Conservation (phyloP, 2,888 invertebrate genomes). For the Chymomyza procnemis region DNA sequence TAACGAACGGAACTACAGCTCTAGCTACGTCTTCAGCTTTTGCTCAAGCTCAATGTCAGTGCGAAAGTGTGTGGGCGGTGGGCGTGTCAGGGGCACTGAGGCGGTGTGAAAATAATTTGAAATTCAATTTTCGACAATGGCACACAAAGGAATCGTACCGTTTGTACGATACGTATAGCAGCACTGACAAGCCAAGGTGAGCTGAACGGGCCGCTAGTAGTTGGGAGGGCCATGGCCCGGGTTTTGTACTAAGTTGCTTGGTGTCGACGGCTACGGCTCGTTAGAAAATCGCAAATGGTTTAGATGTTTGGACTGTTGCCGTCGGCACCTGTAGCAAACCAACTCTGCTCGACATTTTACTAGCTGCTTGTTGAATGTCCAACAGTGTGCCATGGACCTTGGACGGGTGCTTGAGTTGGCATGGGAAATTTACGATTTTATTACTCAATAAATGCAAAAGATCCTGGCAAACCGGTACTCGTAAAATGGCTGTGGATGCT, state of each 20-base stretch:
- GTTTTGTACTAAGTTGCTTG: not conserved
- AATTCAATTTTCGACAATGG: conserved; percentile 73
- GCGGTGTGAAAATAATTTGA: conserved; percentile 72
- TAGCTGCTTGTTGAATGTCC: conserved; percentile 58
- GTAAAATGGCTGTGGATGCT: not conserved
- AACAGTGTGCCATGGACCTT: conserved; percentile 18
- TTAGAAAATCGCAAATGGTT: conserved; percentile 45
- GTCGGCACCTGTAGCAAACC: conserved; percentile 3
- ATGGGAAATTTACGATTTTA: conserved; percentile 68
- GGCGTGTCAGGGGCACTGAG: conserved; percentile 36
- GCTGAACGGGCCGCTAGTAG: conserved; percentile 6
- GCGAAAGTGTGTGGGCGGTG: not conserved
- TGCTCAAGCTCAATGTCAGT: conserved; percentile 41
- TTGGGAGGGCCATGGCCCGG: conserved; percentile 6
- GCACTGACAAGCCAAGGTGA: not conserved
- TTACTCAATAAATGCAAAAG: conserved; percentile 72
- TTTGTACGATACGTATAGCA: too few species aligned
- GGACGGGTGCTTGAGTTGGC: conserved; percentile 22
- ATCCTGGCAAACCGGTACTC: not conserved
- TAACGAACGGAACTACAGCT: conserved; percentile 10
- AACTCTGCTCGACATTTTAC: conserved; percentile 2
- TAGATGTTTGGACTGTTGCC: not conserved
- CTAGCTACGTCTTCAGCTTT: not conserved
- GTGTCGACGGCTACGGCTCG: conserved; percentile 46
- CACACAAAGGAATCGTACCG: conserved; percentile 66